These are phyloP conservation scores for Todus mexicanus DNA, from an alignment of 2,797 vertebrate genomes.

Conservation along the genomic window DNA sequence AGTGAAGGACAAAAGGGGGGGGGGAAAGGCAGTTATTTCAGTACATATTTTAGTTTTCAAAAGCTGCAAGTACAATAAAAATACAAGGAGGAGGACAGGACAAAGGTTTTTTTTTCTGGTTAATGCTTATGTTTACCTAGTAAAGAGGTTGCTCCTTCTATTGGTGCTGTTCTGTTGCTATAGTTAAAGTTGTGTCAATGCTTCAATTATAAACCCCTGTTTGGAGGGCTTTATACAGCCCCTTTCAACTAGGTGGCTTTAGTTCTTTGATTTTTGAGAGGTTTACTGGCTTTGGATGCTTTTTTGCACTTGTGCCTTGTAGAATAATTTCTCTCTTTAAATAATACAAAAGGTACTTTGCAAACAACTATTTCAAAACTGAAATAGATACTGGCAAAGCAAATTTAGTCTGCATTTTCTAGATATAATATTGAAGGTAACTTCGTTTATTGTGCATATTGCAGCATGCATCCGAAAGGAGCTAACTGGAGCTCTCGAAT, in stretches of 20 bases:
- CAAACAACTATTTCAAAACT: neutral
- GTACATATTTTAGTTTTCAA: neutral
- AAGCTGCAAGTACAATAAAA: slow-evolving; percentile 8
- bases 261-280: slow-evolving; percentile 26
- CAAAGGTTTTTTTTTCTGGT: slow-evolving; percentile 10
- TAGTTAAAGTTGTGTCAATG: slow-evolving; percentile 77
- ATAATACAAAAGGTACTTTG: neutral
- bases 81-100: slow-evolving; percentile 32
- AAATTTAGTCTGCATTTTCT: neutral
- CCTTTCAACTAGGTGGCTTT: neutral
- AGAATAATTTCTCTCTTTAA: neutral
- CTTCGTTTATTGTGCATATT: neutral
- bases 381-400: neutral
- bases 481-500: neutral
- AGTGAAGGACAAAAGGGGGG: neutral
- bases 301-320: slow-evolving; percentile 53
- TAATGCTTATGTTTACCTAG: slow-evolving; percentile 6
- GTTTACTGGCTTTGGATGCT: slow-evolving; percentile 71
- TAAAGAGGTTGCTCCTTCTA: slow-evolving; percentile 27
- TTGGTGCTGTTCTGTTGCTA: slow-evolving; percentile 73
- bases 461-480: neutral
- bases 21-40: slow-evolving; percentile 38
- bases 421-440: neutral
- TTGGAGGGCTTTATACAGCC: neutral
- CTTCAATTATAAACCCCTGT: slow-evolving; percentile 75